phyloP scores from a whole-genome alignment of 2,888 invertebrate genomes.

The Fragum whitleyi region DNA sequence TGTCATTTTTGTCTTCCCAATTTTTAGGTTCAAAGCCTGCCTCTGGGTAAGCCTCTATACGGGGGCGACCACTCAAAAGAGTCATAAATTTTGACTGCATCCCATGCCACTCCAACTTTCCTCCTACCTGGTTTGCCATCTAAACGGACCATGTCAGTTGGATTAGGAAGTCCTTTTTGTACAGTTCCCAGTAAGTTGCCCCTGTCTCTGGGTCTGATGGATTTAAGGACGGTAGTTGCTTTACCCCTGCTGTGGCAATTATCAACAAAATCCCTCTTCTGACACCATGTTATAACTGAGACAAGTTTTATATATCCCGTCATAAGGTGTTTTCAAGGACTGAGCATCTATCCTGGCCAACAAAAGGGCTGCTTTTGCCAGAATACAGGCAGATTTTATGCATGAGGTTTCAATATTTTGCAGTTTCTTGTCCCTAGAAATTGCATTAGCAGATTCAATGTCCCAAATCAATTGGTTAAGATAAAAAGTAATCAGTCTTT shows the following conservation, averaged over 20 bases:
- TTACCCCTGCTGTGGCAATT: no score
- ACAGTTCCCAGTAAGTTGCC: constrained; percentile 52
- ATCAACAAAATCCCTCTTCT: constrained; percentile 31
- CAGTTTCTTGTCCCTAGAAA: constrained; percentile 36
- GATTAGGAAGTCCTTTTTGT: constrained; percentile 50
- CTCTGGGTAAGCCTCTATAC: constrained; percentile 35
- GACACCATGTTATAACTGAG: constrained; percentile 48
- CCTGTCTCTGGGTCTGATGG: constrained; percentile 38
- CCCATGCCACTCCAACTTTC: constrained; percentile 47
- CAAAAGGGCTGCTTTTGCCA: constrained; percentile 36
- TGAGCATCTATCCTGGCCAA: constrained; percentile 15
- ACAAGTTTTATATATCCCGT: constrained; percentile 27
- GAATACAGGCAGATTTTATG: no score
- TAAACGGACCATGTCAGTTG: constrained; percentile 51
- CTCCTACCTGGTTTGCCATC: constrained; percentile 48
- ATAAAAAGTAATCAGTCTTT: constrained; percentile 34
- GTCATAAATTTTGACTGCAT: constrained; percentile 54
- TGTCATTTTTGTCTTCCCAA: constrained; percentile 43
- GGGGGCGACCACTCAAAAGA: constrained; percentile 43
- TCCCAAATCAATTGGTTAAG: constrained; percentile 48
- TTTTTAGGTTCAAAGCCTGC: constrained; percentile 11
- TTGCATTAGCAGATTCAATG: constrained; percentile 6
- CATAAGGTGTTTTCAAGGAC: constrained; percentile 4
- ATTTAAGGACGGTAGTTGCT: no score
- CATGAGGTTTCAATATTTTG: constrained; percentile 31